Conservation (phyloP, 2,113 vertebrate species). For the Scomber colias region DNA sequence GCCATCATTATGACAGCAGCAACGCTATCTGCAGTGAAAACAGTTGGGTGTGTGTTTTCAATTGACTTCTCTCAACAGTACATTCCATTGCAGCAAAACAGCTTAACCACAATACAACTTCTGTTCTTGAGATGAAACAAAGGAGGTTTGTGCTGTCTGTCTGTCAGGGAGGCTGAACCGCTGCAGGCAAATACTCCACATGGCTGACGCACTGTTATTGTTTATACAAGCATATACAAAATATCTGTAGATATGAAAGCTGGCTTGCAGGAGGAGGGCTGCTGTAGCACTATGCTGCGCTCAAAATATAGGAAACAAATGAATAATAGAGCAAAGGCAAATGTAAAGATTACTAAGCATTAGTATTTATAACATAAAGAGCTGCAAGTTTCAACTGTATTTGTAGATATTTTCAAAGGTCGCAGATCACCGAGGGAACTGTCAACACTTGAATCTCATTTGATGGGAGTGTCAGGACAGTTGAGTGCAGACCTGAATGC, state of each 20-base stretch:
- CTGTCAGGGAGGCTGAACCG: conserved; percentile 81
- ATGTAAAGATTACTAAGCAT: not conserved
- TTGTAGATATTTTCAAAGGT: not conserved
- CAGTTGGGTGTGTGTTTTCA: conserved; percentile 75
- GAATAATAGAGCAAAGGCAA: not conserved
- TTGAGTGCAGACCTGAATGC: conserved; percentile 42
- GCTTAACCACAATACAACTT: conserved; percentile 83
- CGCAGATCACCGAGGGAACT: not conserved
- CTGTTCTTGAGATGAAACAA: conserved; percentile 86
- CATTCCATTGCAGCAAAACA: conserved; percentile 81
- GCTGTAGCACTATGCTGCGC: not conserved
- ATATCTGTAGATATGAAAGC: conserved; percentile 38
- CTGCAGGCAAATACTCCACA: conserved; percentile 82
- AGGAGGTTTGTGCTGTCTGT: conserved; percentile 86
- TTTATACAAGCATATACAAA: conserved; percentile 79
- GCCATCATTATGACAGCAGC: conserved; percentile 62
- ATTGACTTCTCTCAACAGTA: conserved; percentile 79
- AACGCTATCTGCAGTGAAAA: conserved; percentile 66
- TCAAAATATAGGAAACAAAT: not conserved
- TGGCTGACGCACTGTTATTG: conserved; percentile 82
- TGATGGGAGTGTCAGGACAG: conserved; percentile 42
- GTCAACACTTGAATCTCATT: conserved; percentile 23
- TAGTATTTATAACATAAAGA: not conserved
- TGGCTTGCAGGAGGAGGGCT: not conserved
- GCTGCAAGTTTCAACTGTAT: not conserved